These are phyloP conservation scores for Peromyscus attwateri DNA, from an alignment of 2,797 vertebrate species.

Conservation along the genomic window DNA sequence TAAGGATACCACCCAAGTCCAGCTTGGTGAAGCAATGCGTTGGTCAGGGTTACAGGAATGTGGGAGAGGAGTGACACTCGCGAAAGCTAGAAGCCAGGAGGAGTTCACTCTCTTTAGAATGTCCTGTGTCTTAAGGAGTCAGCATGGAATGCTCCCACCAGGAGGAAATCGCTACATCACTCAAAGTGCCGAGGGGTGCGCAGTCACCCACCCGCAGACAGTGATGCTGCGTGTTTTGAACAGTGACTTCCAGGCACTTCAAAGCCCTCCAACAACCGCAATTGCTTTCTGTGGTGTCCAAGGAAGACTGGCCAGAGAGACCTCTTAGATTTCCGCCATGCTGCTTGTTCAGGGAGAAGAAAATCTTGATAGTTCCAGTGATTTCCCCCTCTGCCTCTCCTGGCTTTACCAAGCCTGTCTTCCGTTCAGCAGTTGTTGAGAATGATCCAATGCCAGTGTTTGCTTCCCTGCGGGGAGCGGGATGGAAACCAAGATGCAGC, in stretches of 20 bases:
- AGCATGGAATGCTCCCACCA: not conserved
- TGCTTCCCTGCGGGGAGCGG: not conserved
- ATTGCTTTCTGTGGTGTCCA: not conserved
- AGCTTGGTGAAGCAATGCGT: no score
- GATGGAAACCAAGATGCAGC: not conserved
- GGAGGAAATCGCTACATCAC: no score
- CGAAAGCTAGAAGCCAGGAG: not conserved
- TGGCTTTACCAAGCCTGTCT: not conserved
- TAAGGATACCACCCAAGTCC: not conserved
- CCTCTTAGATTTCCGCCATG: not conserved
- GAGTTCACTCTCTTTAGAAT: not conserved
- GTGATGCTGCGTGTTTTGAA: not conserved
- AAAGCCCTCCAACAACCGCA: not conserved
- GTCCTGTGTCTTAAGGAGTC: no score
- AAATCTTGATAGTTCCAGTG: not conserved
- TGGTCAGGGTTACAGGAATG: not conserved
- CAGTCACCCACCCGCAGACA: no score
- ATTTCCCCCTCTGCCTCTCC: not conserved
- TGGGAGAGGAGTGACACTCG: not conserved
- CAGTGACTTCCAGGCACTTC: not conserved
- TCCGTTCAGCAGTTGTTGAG: not conserved
- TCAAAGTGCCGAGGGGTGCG: not conserved
- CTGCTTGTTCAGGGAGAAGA: not conserved
- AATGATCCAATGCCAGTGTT: not conserved
- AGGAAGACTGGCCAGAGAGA: not conserved